Base-by-base conservation (phyloP, 2,888 invertebrate species). In the Incurvaria masculella region DNA sequence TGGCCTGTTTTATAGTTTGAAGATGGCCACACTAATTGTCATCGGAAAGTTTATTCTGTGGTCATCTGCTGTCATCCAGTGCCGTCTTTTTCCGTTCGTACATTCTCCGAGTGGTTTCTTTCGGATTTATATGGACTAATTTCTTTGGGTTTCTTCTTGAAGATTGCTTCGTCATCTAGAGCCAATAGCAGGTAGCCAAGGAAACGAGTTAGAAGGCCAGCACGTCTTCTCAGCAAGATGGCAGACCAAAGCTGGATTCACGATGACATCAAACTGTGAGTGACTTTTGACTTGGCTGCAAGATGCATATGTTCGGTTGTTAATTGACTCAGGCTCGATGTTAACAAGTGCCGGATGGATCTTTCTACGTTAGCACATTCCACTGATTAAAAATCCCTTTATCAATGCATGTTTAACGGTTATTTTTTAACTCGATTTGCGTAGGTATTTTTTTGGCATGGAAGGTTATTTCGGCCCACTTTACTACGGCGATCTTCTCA, bases 231-330 rank as follows among this genome's bases (percentile, higher is more conserved):
- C n/a, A n/a, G n/a, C 33, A 67, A 57, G 61, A 78, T 76, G 76
- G 76, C 72, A 65, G 63, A 94, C 84, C 61, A 89, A 72, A 63
- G 87, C 83, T 53, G 63, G 63, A 80, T 88, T 57, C 83, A 87
- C 64, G 86, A 88, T 78, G 88, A 88, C 69, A 84, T 88, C 68
- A 87, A 86, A 68, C 67, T 88, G 86, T 87, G 69, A 86, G 85
- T 84, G 51, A 27, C 47, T 51, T 46, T 23, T 49, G 45, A 45
- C 50, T 51, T 45, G 38, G 23, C 8, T 44, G 21, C 41, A 21
- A 47, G 55, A 53, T 59, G 62, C 46, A 46, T 46, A 48, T 61
- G 59, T 50, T 50, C 38, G n/a, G 61, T 64, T 62, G 57, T 60
- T 61, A 40, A 45, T 43, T 14, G 14, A 10, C 14, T 10, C 8